Base-by-base conservation (phyloP, 2,113 vertebrate species). In the Henicopernis longicauda region DNA sequence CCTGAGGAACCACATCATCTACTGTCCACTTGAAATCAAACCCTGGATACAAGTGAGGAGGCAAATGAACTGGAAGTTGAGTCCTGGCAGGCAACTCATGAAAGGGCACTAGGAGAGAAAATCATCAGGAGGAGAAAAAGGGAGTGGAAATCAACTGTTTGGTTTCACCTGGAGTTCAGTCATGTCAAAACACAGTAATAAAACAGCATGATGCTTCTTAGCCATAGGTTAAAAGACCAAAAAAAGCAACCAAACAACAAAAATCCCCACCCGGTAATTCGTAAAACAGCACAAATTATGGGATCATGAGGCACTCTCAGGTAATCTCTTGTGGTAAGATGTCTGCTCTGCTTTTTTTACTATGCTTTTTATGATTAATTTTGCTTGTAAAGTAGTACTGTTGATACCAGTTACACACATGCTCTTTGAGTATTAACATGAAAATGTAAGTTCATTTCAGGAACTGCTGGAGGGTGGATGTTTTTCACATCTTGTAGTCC, bases 371-470 rank as follows among this genome's bases (percentile, higher is more conserved):
- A 61, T 82, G 52, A 82, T 81, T 76, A 71, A 25, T 61, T 95
- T 93, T 91, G 34, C 42, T 82, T 79, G 44, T 89, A 38, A 92
- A 86, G 40, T 70, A 45, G 72, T 61, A 27, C 26, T 44, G n/a
- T 89, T 83, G 38, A 61, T 95, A 61, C 15, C 47, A 63, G 65
- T 89, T 82, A 61, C 44, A 72, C 52, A 67, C 31, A 8, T 67
- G 57, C 19, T 88, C 6, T 91, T 45, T 70, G 77, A 85, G 23
- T 76, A 82, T 62, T 90, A 90, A 90, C 63, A 59, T 36, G 65
- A 86, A 94, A 93, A 95, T 58, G 3, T n/a, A 57, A 84, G 55
- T 86, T 93, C 31, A 61, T 86, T 91, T 93, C 71, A 82, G 89
- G 72, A 92, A 92, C 70, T 85, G 69, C 83, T 92, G 36, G 36